These are phyloP conservation scores for Zoroaster sp. DNA, from an alignment of 53 echinoderm and acorn worm genomes.

Conservation along the genomic window DNA sequence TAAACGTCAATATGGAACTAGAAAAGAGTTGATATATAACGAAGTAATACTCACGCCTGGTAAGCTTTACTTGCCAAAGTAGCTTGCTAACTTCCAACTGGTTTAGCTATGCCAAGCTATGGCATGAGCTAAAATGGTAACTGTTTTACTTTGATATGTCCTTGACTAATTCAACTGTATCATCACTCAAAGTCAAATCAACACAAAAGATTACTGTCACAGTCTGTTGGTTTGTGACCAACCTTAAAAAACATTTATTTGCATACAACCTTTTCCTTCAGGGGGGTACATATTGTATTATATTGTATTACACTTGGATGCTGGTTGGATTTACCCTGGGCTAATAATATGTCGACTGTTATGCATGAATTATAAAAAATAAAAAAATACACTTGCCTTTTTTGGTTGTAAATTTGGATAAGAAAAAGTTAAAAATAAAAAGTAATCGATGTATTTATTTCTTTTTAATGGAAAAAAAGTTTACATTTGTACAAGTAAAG, in stretches of 20 bases:
- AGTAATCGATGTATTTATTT: no score
- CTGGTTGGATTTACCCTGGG: no score
- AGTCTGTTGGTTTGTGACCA: not conserved
- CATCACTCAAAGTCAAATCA: slow-evolving; percentile 1
- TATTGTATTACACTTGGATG: no score
- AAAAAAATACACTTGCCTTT: no score
- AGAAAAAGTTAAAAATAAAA: no score
- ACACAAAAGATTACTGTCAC: not conserved
- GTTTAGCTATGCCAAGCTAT: not conserved
- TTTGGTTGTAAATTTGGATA: no score
- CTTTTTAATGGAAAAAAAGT: no score
- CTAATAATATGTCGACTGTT: no score
- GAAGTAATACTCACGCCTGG: not conserved
- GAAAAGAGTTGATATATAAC: no score
- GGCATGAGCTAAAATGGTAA: not conserved
- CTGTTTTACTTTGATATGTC: not conserved
- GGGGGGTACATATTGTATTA: not conserved
- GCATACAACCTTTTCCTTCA: not conserved
- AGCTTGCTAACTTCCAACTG: not conserved
- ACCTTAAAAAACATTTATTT: not conserved
- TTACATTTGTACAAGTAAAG: no score
- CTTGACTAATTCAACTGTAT: not conserved
- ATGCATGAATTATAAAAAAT: no score
- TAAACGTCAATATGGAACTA: no score
- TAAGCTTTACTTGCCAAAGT: not conserved